Base-by-base conservation (phyloP, 2,888 invertebrate species). In the Tricholauxania praeusta region DNA sequence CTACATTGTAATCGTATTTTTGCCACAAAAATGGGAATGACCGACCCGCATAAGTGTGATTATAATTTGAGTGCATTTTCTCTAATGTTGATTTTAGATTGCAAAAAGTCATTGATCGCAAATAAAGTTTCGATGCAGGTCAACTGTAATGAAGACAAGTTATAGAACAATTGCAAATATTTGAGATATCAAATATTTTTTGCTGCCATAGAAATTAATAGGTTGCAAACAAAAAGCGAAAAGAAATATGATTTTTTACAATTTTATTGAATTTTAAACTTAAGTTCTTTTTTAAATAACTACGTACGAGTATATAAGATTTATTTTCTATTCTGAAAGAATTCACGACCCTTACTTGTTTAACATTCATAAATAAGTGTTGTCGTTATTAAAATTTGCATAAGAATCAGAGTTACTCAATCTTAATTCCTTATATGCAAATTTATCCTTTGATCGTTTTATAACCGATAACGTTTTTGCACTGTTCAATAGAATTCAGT, bases 101-200 rank as follows among this genome's bases (percentile, higher is more conserved):
- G 64, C 64, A 64, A 64, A 64, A 64, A 64, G 64, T 64, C 64
- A 64, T 64, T 64, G 64, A 64, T 49, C 64, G 64, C 12, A 15
- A 17, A 7, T 17, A 39, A 39, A 7, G 10, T 39, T 10, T 39
- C 39, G 10, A 10, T 39, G 10, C 10, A 39, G 10, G 10, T 39
- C 39, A 39, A 39, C 39, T 10, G 2, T 39, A 39, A 39, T 39
- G 39, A 39, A 39, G 6, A 10, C 39, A 39, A 39, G 1, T 39
- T 39, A 39, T 10, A 39, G 39, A 39, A 10, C 10, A 10, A 6
- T 39, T 39, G 39, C 39, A 39, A 39, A 39, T 39, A 39, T 39
- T 39, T 39, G 39, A 39, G 10, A 39, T 39, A 39, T 1, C 39
- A 39, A 39, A 39, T 39, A 39, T 39, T 39, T 39, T 39, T 7